Base-by-base conservation (phyloP, 92 coral and sea anemone genomes). In the Bergia sp. region DNA sequence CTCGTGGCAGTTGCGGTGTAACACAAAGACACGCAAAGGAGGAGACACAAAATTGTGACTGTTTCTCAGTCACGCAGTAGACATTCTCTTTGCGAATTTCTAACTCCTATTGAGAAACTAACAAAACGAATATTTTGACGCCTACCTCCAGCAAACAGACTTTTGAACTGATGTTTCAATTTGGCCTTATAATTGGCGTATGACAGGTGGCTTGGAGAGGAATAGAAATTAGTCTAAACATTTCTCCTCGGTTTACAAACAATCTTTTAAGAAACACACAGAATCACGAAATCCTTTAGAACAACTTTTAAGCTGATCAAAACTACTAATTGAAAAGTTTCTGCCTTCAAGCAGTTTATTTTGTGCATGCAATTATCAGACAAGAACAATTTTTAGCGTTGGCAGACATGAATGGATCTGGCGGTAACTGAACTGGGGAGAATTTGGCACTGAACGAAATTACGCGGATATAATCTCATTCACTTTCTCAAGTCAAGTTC, bases 271-370 rank as follows among this genome's bases (percentile, higher is more conserved):
- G 44, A 71, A 84, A 45, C 72, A 3, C 77, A 73, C 7, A 23
- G 87, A 71, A 71, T 84, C 87, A 84, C 87, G 87, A 73, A 84
- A 84, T 50, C 29, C 64, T 84, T 49, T 84, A 23, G 53, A 71
- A 84, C 20, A 45, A 84, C 37, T 84, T 45, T 47, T 7, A 29
- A 18, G 85, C n/a, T 69, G 45, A 15, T 45, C 23, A 84, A 47
- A 71, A 45, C 37, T 45, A 29, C 74, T 73, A 84, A 45, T 44
- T 69, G 49, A 16, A 47, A 15, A 8, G 58, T 71, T 84, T 45
- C 38, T 72, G 44, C 18, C 75, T 45, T 69, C 75, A 82, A 82
- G 73, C 86, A 82, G 73, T 45, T 29, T 45, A 72, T 44, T 16
- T 21, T 45, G 16, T n/a, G 61, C 55, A 44, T 42, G 43, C 41